phyloP scores from a whole-genome alignment of 92 coral and sea anemone genomes.

The Palythoa grandis region DNA sequence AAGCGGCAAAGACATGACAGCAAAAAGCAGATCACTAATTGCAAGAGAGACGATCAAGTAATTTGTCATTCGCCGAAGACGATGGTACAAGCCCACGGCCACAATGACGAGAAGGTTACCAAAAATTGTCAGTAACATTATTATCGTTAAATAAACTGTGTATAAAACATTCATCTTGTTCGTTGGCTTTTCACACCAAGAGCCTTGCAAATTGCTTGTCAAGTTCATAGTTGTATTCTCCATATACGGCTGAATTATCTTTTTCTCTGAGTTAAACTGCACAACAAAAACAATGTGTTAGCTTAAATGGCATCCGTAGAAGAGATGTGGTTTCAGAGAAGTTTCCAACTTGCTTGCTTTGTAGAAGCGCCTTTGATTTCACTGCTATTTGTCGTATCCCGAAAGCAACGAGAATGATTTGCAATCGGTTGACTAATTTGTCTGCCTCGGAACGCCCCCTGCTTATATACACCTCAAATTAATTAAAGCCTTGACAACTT shows the following conservation, averaged over 20 bases:
- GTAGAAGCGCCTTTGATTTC: neutral
- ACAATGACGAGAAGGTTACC: conserved; percentile 88
- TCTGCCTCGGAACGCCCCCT: neutral
- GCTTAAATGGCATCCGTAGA: neutral
- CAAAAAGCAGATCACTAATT: conserved; percentile 82
- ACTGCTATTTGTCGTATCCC: neutral
- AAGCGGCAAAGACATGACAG: conserved; percentile 78
- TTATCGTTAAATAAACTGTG: conserved; percentile 69
- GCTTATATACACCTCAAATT: neutral
- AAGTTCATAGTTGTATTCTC: neutral
- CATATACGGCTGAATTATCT: neutral
- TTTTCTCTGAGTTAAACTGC: neutral
- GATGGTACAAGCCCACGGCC: conserved; percentile 74
- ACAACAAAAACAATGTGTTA: neutral
- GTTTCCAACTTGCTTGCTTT: neutral
- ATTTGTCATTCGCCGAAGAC: conserved; percentile 87
- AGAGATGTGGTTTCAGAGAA: neutral
- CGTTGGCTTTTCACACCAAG: conserved; percentile 62
- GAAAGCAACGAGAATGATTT: too few relatives aligned
- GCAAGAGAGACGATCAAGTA: conserved; percentile 91
- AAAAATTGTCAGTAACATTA: conserved; percentile 77
- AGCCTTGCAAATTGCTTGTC: neutral
- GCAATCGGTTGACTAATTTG: neutral
- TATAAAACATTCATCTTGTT: conserved; percentile 57
- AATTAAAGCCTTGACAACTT: neutral